Conservation (phyloP, 2,888 invertebrate genomes). For the Yponomeuta malinellus region DNA sequence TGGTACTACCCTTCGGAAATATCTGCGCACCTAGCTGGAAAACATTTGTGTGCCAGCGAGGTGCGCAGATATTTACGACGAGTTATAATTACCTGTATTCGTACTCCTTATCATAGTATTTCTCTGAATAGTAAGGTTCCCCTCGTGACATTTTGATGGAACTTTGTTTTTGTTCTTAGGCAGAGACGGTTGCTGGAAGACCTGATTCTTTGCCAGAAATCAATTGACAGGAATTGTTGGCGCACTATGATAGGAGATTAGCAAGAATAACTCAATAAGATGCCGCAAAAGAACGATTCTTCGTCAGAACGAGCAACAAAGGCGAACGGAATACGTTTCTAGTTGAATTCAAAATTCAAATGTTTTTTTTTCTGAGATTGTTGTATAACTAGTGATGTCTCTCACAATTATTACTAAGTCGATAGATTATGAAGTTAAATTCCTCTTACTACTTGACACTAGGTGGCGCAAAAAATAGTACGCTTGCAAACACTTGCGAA, state of each 20-base stretch:
- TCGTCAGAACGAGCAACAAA: background rate
- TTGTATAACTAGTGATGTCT: background rate
- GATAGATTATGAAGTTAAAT: background rate
- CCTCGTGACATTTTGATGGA: conserved; percentile 70
- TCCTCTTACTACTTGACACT: background rate
- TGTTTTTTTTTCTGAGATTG: background rate
- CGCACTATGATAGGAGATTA: background rate
- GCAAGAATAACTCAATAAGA: background rate
- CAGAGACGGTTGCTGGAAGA: background rate
- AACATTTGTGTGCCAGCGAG: too few species aligned
- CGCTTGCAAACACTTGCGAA: background rate
- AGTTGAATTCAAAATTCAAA: background rate
- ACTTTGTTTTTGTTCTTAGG: background rate
- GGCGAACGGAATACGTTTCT: background rate
- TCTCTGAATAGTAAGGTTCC: conserved; percentile 94
- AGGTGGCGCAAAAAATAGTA: background rate
- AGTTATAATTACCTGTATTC: conserved; percentile 86
- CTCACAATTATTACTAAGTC: background rate
- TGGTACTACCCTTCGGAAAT: background rate
- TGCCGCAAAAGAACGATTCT: background rate
- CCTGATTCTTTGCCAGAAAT: background rate
- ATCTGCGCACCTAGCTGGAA: too few species aligned
- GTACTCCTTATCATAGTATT: conserved; percentile 92
- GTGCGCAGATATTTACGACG: too few species aligned
- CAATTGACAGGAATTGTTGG: background rate